Conservation (phyloP, 2,113 vertebrate species). For the Thamnaconus septentrionalis region DNA sequence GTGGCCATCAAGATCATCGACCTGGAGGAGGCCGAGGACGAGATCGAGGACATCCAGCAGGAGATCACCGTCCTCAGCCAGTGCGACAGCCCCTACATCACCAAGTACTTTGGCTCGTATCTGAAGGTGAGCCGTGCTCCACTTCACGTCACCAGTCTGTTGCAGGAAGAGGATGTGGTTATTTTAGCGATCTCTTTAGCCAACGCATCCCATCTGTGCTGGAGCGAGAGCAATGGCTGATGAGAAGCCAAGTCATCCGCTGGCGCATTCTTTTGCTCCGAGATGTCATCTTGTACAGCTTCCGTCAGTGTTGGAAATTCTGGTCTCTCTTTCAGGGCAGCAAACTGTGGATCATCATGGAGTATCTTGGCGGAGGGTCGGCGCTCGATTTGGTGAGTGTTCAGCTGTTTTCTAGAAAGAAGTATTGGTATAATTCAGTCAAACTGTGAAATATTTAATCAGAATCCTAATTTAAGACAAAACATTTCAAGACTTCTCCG, state of each 20-base stretch:
- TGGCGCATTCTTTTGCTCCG: too few species aligned
- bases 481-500: too few species aligned
- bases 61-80: conserved; percentile 95
- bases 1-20: conserved; percentile 96
- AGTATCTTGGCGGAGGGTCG: conserved; percentile 71
- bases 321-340: conserved; percentile 54
- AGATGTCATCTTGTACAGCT: too few species aligned
- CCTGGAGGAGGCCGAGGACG: conserved; percentile 93
- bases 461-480: not conserved
- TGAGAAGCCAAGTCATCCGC: too few species aligned
- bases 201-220: too few species aligned
- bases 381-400: conserved; percentile 69
- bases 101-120: conserved; percentile 93
- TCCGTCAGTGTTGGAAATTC: not conserved
- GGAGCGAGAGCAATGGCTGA: too few species aligned
- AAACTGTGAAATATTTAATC: not conserved
- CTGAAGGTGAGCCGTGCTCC: conserved; percentile 79
- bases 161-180: not conserved
- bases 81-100: conserved; percentile 92
- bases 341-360: conserved; percentile 75
- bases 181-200: too few species aligned
- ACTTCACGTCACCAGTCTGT: not conserved
- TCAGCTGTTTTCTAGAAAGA: not conserved
- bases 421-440: not conserved
- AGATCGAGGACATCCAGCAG: conserved; percentile 96